These are phyloP conservation scores for Monochamus saltuarius DNA, from an alignment of 1,140 invertebrate species.

Conservation along the genomic window DNA sequence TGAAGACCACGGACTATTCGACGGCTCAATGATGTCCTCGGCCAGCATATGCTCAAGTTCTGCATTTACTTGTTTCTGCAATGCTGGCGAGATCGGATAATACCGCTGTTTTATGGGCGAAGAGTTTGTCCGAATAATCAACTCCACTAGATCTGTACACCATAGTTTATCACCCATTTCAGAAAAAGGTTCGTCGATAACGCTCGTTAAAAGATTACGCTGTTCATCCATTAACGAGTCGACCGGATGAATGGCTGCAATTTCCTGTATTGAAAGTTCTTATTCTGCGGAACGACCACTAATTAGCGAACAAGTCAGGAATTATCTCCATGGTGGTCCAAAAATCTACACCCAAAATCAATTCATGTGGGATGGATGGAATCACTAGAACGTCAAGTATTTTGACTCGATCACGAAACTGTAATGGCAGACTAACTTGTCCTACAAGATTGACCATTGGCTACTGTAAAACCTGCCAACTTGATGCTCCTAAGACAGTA, in stretches of 20 bases:
- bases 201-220: not conserved
- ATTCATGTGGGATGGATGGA: not conserved
- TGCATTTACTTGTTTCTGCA: too few species aligned
- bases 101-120: slow-evolving; percentile 14
- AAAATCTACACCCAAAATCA: slow-evolving; percentile 11
- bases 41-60: too few species aligned
- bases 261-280: not conserved
- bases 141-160: slow-evolving; percentile 8
- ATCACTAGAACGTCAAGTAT: not conserved
- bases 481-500: not conserved
- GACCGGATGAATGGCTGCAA: not conserved
- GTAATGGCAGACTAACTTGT: too few species aligned
- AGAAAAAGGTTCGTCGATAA: not conserved
- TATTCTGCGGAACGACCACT: not conserved
- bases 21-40: too few species aligned
- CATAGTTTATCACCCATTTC: not conserved
- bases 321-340: not conserved
- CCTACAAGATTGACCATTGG: not conserved
- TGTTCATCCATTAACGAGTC: not conserved
- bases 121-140: not conserved
- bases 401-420: not conserved
- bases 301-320: not conserved
- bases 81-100: too few species aligned
- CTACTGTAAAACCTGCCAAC: not conserved
- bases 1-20: slow-evolving; percentile 45